A percentile compares a stretch with the other conserved stretches of the same genome.
Evolutionary conservation across 2,113 vertebrate genomes (phyloP).

Genomic region (Probosciger aterrimus): DNA sequence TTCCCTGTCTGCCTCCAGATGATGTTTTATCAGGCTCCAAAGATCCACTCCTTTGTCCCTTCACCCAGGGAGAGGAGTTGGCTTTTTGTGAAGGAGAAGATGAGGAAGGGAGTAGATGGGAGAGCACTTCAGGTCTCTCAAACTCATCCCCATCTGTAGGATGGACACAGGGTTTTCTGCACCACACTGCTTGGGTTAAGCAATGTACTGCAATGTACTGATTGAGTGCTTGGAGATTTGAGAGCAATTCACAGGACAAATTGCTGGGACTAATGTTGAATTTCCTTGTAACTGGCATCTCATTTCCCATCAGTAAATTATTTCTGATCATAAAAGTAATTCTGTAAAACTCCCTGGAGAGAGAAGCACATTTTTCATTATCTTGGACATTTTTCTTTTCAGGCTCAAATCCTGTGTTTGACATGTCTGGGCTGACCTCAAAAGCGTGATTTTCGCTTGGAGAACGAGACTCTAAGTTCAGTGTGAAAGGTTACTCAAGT

Average conservation of each 20-base stretch:
- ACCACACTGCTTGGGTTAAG: background rate
- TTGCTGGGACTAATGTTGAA: background rate
- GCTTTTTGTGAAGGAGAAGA: background rate
- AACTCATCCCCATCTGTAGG: background rate
- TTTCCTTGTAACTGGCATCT: background rate
- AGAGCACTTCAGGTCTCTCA: background rate
- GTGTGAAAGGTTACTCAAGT: background rate
- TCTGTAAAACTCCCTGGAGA: background rate
- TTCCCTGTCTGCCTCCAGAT: background rate
- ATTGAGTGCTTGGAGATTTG: background rate
- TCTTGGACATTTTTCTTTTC: background rate
- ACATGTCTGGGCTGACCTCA: background rate
- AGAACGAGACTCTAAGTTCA: background rate
- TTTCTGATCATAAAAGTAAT: background rate
- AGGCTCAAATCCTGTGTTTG: background rate
- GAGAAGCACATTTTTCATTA: background rate
- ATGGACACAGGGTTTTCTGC: background rate
- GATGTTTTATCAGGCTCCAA: background rate
- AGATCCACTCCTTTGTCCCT: background rate
- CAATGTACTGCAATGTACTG: background rate
- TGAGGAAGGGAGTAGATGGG: background rate
- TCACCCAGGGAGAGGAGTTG: background rate
- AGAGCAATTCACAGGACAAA: background rate
- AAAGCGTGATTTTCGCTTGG: background rate
- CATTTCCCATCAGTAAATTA: conserved; percentile 16